Conservation (phyloP, 1,140 invertebrate genomes). For the Drosophila elegans region DNA sequence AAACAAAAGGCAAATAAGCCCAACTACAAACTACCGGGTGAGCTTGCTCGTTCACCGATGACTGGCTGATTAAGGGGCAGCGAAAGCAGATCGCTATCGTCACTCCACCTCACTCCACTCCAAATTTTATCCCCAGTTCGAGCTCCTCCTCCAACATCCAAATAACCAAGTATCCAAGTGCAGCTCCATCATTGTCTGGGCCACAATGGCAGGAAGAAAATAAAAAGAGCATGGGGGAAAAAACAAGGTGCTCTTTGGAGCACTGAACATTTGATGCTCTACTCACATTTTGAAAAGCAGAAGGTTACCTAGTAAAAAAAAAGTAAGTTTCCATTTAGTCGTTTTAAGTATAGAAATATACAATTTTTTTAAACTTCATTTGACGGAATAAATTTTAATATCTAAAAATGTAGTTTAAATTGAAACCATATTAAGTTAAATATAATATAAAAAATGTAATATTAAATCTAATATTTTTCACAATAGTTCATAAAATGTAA, state of each 20-base stretch:
- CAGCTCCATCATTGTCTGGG: conserved; percentile 49
- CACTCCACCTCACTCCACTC: conserved; percentile 1
- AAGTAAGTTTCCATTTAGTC: no score
- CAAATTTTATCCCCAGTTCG: neutral
- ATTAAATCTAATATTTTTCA: no score
- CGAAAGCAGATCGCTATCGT: conserved; percentile 53
- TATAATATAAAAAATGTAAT: no score
- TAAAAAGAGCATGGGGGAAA: conserved; percentile 21
- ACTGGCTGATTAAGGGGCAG: conserved; percentile 48
- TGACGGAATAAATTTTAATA: no score
- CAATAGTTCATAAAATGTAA: no score
- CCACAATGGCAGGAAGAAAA: conserved; percentile 71
- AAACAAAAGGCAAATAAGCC: conserved; percentile 33
- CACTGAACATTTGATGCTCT: conserved; percentile 25
- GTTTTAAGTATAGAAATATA: no score
- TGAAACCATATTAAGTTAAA: no score
- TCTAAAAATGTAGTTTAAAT: no score
- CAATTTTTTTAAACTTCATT: no score
- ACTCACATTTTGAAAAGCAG: no score
- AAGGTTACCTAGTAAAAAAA: neutral
- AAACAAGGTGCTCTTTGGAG: conserved; percentile 9
- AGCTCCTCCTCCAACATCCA: conserved; percentile 22
- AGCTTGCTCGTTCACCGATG: conserved; percentile 34
- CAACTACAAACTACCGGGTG: conserved; percentile 29
- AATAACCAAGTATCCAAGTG: conserved; percentile 52